Evolutionary conservation across 2,888 invertebrate species (phyloP), one percentile per base, ranked within the genome.

Genomic region (Mesorhabditis spiculigera): DNA sequence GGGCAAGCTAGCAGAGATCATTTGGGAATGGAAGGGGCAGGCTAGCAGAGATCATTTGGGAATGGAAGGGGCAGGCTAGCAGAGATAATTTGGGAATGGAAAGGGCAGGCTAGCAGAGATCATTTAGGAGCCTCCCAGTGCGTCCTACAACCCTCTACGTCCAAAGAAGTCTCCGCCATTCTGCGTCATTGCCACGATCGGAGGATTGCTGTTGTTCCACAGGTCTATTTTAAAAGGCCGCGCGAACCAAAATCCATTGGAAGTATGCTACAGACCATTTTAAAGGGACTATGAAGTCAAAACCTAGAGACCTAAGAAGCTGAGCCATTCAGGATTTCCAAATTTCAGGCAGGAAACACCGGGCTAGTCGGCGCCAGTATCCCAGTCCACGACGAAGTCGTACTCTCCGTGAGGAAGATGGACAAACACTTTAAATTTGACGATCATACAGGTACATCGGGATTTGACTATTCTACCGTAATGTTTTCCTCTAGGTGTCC

Each of bases 321-420:
- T n/a, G n/a, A n/a, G n/a, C n/a, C n/a, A n/a, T 28, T 28, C 28
- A 3, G 28, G 3, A 28, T 28, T 3, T 28, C n/a, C 58, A 50
- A 50, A 43, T 13, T 65, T 45, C 65, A 95, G 87, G 93, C 93
- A 64, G 95, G 95, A 28, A 95, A 95, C 86, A 95, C 95, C 0
- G 94, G 97, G 0, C 88, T 98, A 10, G 96, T 97, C 0, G 96
- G 95, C 45, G 98, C 97, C 0, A 93, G 94, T 61, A 93, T 95
- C 4, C 97, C 98, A 0, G 93, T 98, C 5, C 95, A 93, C 87
- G 97, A 98, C 87, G 98, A 99, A 89, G 91, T 98, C 69, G 90
- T 99, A 0, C 85, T 98, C 4, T 94, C 92, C 45, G 91, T 93
- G 75, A 89, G 90, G 65, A 89, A 92, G 5, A 92, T 98, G 91